Conservation (phyloP, 2,113 vertebrate species). For the Sceloporus undulatus region DNA sequence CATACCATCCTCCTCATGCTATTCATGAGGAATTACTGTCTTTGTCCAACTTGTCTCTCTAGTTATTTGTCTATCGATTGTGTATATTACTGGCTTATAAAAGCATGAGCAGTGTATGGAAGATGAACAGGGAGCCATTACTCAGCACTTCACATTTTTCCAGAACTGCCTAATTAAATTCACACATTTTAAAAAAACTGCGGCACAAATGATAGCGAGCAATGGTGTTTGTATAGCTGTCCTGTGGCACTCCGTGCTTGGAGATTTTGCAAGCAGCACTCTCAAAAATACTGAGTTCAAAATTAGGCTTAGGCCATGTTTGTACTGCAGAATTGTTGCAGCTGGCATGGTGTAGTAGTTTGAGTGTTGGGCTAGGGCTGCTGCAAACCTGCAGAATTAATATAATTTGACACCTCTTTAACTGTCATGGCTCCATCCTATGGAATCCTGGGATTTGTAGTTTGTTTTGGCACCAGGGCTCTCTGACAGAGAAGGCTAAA, state of each 20-base stretch:
- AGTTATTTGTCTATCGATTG: constrained; percentile 39
- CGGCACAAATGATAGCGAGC: background rate
- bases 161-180: constrained; percentile 13
- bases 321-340: background rate
- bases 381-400: too few species aligned
- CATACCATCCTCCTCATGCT: background rate
- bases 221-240: background rate
- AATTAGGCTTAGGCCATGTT: background rate
- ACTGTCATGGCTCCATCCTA: too few species aligned
- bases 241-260: background rate
- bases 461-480: too few species aligned
- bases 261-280: background rate
- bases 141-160: constrained; percentile 21
- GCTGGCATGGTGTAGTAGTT: too few species aligned
- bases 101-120: background rate
- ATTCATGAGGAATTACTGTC: constrained; percentile 16
- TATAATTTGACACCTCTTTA: too few species aligned
- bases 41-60: constrained; percentile 20
- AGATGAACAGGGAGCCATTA: constrained; percentile 4
- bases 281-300: background rate
- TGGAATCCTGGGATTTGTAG: too few species aligned
- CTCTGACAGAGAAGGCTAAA: too few species aligned
- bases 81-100: background rate
- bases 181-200: background rate
- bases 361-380: too few species aligned